phyloP scores from a whole-genome alignment of 2,113 vertebrate species.

The Eurystomus gularis region DNA sequence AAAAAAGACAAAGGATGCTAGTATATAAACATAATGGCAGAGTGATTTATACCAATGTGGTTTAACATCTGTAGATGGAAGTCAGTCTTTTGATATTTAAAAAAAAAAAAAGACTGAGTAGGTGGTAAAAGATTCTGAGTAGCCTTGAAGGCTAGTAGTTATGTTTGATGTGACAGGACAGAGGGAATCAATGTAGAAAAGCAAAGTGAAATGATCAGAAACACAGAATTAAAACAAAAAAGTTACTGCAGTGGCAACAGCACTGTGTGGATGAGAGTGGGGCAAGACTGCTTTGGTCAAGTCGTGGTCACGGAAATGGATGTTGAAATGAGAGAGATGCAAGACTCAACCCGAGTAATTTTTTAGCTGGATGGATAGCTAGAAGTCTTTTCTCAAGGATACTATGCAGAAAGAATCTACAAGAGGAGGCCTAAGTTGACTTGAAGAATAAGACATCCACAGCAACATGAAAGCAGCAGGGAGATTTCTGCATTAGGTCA shows the following conservation, averaged over 20 bases:
- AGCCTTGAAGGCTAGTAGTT: not conserved
- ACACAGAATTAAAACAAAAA: not conserved
- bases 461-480: not conserved
- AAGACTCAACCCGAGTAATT: not conserved
- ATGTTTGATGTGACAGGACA: not conserved
- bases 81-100: not conserved
- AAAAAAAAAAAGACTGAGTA: not conserved
- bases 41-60: not conserved
- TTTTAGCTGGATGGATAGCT: not conserved
- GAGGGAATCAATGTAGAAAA: not conserved
- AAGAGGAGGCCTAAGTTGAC: not conserved
- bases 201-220: not conserved
- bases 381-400: not conserved
- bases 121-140: not conserved
- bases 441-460: conserved; percentile 1
- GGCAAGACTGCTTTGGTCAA: not conserved
- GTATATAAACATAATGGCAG: not conserved
- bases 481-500: conserved; percentile 16
- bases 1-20: not conserved
- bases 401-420: not conserved
- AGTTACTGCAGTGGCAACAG: not conserved
- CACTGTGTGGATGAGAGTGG: not conserved
- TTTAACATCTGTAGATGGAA: not conserved
- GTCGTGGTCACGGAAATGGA: not conserved
- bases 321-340: not conserved